These are phyloP conservation scores for Fopius arisanus DNA, from an alignment of 1,140 invertebrate species.

Conservation along the genomic window DNA sequence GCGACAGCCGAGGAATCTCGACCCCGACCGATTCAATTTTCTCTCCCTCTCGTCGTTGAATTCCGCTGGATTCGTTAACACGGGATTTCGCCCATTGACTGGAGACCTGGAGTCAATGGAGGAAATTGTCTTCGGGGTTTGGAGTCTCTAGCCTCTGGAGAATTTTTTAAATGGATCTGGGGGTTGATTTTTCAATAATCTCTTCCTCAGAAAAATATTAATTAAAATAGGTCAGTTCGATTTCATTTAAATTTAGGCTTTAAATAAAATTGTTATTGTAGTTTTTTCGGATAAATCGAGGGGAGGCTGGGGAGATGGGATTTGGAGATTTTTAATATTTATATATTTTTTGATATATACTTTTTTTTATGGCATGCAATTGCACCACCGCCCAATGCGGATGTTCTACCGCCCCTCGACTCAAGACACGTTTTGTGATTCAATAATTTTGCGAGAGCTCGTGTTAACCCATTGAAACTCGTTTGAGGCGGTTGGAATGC, in stretches of 20 bases:
- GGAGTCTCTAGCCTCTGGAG: too few species aligned
- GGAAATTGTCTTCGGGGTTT: background rate
- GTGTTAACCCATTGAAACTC: too few species aligned
- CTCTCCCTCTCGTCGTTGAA: background rate
- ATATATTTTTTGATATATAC: background rate
- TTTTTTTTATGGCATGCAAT: conserved; percentile 2
- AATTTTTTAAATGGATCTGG: too few species aligned
- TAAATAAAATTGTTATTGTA: too few species aligned
- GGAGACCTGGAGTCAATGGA: background rate
- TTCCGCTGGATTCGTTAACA: background rate
- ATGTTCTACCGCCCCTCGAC: conserved; percentile 24
- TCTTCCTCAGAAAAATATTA: too few species aligned
- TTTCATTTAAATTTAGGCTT: too few species aligned
- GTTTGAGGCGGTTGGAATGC: too few species aligned
- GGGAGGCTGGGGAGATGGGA: background rate
- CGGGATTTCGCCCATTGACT: background rate
- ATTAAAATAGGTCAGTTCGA: too few species aligned
- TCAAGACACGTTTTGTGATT: conserved; percentile 25
- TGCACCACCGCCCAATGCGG: conserved; percentile 42
- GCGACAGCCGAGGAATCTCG: background rate
- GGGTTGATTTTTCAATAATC: too few species aligned
- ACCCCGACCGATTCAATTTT: background rate
- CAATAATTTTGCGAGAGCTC: conserved; percentile 35
- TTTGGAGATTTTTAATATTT: too few species aligned
- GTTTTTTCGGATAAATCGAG: too few species aligned